A percentile compares a stretch with the other conserved stretches of the same genome.
phyloP scores from a whole-genome alignment of 2,888 invertebrate genomes.

The Pyralis farinalis region DNA sequence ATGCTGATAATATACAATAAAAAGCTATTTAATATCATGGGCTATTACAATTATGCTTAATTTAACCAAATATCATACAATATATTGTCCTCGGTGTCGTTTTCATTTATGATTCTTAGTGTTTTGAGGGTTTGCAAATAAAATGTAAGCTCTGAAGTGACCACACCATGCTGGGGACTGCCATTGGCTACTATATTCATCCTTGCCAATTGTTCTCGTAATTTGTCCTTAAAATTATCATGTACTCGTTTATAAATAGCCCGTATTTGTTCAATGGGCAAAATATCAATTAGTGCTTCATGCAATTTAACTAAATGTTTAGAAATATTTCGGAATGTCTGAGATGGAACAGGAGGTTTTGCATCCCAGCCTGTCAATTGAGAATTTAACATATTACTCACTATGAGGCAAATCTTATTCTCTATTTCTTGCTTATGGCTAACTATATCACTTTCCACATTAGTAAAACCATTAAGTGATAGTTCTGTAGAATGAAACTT shows the following conservation, averaged over 20 bases:
- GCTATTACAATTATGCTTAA: slow-evolving; percentile 42
- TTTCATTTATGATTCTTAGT: slow-evolving; percentile 87
- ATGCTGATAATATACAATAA: neutral
- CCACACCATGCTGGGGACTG: slow-evolving; percentile 97
- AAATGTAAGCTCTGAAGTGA: slow-evolving; percentile 95
- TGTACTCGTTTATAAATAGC: slow-evolving; percentile 89
- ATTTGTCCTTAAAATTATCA: slow-evolving; percentile 91
- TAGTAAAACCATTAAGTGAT: slow-evolving; percentile 81
- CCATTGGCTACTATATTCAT: slow-evolving; percentile 96
- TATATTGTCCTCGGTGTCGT: slow-evolving; percentile 87
- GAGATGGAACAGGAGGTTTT: slow-evolving; percentile 96
- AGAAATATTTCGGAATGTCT: slow-evolving; percentile 92
- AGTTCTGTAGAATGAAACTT: slow-evolving; percentile 75
- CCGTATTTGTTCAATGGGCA: slow-evolving; percentile 90
- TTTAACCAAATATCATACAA: slow-evolving; percentile 92
- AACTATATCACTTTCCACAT: slow-evolving; percentile 88
- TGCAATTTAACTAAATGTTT: slow-evolving; percentile 94
- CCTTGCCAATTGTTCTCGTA: slow-evolving; percentile 90
- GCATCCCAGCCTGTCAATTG: slow-evolving; percentile 95
- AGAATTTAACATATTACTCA: slow-evolving; percentile 90
- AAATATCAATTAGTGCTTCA: slow-evolving; percentile 92
- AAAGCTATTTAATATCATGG: slow-evolving; percentile 3
- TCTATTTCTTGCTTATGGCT: slow-evolving; percentile 96
- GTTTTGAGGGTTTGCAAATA: slow-evolving; percentile 93
- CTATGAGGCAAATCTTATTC: slow-evolving; percentile 94